Evolutionary conservation across 1,140 invertebrate species (phyloP).

Genomic region (Monomorium pharaonis): DNA sequence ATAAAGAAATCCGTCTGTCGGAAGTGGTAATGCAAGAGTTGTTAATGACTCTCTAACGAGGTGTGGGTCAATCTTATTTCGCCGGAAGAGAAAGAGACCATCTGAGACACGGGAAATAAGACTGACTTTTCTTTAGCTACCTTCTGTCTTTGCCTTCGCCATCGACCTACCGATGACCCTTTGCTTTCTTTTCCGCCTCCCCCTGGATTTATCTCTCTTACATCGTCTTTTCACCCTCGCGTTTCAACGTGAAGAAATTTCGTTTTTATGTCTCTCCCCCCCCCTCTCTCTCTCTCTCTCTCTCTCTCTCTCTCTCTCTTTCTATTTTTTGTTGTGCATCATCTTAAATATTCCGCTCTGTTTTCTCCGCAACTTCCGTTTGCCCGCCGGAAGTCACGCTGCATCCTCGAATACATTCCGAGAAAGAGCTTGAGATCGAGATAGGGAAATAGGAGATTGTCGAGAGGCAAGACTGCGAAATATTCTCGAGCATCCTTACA

Average conservation of each 20-base stretch:
- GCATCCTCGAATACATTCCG: slow-evolving; percentile 39
- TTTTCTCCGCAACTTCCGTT: slow-evolving; percentile 56
- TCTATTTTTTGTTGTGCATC: neutral
- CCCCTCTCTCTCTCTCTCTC: neutral
- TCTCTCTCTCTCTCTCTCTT: neutral
- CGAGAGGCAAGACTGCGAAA: slow-evolving; percentile 27
- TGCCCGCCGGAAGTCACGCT: slow-evolving; percentile 24
- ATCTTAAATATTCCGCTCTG: slow-evolving; percentile 66
- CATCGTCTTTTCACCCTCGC: neutral
- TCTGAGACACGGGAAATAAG: slow-evolving; percentile 50
- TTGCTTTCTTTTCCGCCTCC: neutral
- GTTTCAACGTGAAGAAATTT: neutral
- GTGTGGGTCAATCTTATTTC: slow-evolving; percentile 74
- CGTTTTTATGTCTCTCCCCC: neutral
- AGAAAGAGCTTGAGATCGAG: slow-evolving; percentile 10
- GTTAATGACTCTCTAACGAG: slow-evolving; percentile 81
- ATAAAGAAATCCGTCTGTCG: slow-evolving; percentile 44
- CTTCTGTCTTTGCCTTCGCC: neutral
- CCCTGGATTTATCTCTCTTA: neutral
- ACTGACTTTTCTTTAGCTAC: slow-evolving; percentile 42
- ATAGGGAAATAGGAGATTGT: slow-evolving; percentile 33
- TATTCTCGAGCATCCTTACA: slow-evolving; percentile 19
- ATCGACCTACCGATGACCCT: slow-evolving; percentile 24
- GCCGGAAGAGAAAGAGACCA: slow-evolving; percentile 50
- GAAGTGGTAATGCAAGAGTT: slow-evolving; percentile 69